Conservation (phyloP, 2,888 invertebrate genomes). For the Dryomyza anilis region DNA sequence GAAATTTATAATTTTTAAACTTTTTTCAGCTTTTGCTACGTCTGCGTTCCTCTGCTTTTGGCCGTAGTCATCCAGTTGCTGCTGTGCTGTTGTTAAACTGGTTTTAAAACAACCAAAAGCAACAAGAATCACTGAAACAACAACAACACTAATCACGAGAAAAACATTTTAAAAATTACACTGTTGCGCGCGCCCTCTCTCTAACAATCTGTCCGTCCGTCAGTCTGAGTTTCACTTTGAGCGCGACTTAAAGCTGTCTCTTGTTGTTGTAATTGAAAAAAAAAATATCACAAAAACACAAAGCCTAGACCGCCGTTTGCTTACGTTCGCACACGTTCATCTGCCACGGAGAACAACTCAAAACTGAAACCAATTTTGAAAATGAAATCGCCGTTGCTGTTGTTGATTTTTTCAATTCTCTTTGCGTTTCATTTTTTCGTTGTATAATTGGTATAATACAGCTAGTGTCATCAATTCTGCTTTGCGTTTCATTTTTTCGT, state of each 20-base stretch:
- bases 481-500: no score
- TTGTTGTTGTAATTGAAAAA: slow-evolving; percentile 7
- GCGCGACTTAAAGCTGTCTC: not conserved
- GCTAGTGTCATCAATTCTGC: no score
- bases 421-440: no score
- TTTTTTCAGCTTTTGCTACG: not conserved
- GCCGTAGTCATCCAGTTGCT: not conserved
- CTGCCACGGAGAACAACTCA: slow-evolving; percentile 40
- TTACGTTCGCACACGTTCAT: slow-evolving; percentile 32
- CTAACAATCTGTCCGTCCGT: not conserved
- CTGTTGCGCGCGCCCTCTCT: slow-evolving; percentile 15
- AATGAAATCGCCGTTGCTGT: no score
- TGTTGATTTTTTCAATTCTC: no score
- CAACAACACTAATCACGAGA: not conserved
- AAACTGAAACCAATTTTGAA: slow-evolving; percentile 38
- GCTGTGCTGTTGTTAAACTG: slow-evolving; percentile 21
- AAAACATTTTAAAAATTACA: slow-evolving; percentile 4
- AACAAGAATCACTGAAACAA: slow-evolving; percentile 10
- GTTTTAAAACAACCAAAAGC: slow-evolving; percentile 14
- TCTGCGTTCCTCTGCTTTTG: not conserved
- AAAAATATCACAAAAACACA: slow-evolving; percentile 7
- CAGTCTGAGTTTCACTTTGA: not conserved
- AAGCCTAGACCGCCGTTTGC: not conserved
- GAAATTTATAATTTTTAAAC: not conserved
- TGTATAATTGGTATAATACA: no score